These are phyloP conservation scores for Melieria crassipennis DNA, from an alignment of 2,888 invertebrate genomes.

Conservation along the genomic window DNA sequence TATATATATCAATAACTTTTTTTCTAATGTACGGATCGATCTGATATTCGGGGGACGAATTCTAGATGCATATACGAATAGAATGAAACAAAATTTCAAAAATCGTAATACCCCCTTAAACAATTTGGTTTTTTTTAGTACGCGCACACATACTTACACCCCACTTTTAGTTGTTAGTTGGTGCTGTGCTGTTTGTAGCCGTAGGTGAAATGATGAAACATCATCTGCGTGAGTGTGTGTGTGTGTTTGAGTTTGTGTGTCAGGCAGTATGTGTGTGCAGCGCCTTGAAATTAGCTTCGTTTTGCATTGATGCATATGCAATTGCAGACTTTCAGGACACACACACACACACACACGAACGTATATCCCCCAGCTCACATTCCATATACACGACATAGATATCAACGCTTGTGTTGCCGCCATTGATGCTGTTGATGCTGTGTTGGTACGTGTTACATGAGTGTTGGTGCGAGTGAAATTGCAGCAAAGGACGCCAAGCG, in stretches of 20 bases:
- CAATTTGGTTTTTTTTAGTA: no score
- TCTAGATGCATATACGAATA: no score
- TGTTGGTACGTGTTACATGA: constrained; percentile 1
- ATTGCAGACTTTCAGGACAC: constrained; percentile 41
- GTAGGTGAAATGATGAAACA: background rate
- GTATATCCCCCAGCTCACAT: background rate
- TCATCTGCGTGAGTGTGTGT: background rate
- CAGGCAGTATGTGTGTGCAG: constrained; percentile 29
- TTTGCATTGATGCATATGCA: constrained; percentile 44
- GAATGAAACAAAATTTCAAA: no score
- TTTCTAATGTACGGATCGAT: no score
- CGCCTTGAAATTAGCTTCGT: constrained; percentile 47
- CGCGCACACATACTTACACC: no score
- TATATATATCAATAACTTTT: no score
- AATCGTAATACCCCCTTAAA: no score
- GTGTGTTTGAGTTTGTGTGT: background rate
- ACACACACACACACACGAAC: background rate
- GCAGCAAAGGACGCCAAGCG: no score
- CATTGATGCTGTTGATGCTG: background rate
- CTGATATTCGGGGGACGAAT: no score
- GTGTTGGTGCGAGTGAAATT: no score
- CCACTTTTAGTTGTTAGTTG: no score
- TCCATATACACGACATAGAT: background rate
- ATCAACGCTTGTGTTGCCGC: background rate
- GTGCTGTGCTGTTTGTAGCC: no score